phyloP scores from a whole-genome alignment of 2,113 vertebrate species.

The Lycocorax pyrrhopterus region DNA sequence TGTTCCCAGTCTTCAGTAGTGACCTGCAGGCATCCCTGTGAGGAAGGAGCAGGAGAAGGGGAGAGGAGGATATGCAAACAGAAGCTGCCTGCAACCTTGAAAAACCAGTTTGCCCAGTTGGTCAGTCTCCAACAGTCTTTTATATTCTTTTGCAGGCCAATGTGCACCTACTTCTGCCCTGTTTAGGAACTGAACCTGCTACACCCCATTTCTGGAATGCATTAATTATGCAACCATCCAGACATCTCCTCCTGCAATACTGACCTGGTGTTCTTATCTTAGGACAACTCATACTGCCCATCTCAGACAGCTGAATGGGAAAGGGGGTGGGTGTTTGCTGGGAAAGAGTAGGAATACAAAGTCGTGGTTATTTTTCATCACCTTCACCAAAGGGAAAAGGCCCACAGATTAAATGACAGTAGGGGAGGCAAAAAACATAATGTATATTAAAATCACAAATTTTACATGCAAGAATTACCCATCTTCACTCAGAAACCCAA shows the following conservation, averaged over 20 bases:
- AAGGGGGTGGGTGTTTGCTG: neutral
- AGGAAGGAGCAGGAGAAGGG: too few relatives aligned
- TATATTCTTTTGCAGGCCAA: neutral
- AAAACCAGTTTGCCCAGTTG: neutral
- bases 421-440: neutral
- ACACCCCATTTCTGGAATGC: neutral
- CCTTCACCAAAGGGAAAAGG: neutral
- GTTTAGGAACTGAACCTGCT: too few relatives aligned
- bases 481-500: neutral
- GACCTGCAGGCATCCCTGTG: neutral
- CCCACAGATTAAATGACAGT: neutral
- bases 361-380: neutral
- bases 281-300: neutral
- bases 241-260: neutral
- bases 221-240: neutral
- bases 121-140: neutral
- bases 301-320: neutral
- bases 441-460: neutral
- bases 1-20: neutral
- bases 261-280: neutral
- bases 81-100: neutral
- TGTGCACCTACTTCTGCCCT: too few relatives aligned
- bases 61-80: neutral
- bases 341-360: neutral
- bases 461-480: neutral